Percentiles rank a stretch among this genome's conserved stretches.
Conservation (phyloP, 1,140 invertebrate genomes). For the Tetranychus cinnabarinus region DNA sequence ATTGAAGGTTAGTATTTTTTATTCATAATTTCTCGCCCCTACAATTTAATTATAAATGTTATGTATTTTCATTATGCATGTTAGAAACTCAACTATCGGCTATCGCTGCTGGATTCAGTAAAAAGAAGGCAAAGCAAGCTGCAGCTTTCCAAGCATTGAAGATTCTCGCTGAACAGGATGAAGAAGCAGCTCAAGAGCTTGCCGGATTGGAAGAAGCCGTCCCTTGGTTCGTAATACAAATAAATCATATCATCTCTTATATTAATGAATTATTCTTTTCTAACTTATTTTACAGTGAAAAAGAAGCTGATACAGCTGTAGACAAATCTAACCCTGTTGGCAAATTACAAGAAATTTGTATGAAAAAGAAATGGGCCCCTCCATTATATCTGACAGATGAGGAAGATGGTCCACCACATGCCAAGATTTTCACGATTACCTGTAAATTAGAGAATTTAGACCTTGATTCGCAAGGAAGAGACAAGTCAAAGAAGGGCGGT, state of each 20-base stretch:
- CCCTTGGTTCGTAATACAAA: too few relatives aligned
- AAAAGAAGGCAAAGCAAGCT: constrained; percentile 87
- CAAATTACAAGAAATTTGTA: constrained; percentile 72
- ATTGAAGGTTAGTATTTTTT: constrained; percentile 22
- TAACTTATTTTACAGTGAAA: too few relatives aligned
- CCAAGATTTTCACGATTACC: constrained; percentile 71
- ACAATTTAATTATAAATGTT: too few relatives aligned
- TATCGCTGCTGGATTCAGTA: constrained; percentile 42
- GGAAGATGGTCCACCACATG: constrained; percentile 72
- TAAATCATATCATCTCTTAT: too few relatives aligned
- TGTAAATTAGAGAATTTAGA: constrained; percentile 39
- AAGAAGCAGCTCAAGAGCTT: too few relatives aligned
- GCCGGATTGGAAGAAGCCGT: too few relatives aligned
- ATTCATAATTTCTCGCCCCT: too few relatives aligned
- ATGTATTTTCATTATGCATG: too few relatives aligned
- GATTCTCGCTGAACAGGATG: neutral
- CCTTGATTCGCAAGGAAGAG: constrained; percentile 31
- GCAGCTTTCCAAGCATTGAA: constrained; percentile 52
- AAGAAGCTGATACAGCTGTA: too few relatives aligned
- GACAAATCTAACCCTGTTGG: constrained; percentile 58
- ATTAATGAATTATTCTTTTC: too few relatives aligned
- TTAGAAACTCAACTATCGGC: constrained; percentile 15
- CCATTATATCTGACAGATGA: constrained; percentile 65
- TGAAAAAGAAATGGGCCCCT: constrained; percentile 77
- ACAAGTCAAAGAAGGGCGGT: constrained; percentile 85